Base-by-base conservation (phyloP, 2,888 invertebrate species). In the Torymus tubicola region DNA sequence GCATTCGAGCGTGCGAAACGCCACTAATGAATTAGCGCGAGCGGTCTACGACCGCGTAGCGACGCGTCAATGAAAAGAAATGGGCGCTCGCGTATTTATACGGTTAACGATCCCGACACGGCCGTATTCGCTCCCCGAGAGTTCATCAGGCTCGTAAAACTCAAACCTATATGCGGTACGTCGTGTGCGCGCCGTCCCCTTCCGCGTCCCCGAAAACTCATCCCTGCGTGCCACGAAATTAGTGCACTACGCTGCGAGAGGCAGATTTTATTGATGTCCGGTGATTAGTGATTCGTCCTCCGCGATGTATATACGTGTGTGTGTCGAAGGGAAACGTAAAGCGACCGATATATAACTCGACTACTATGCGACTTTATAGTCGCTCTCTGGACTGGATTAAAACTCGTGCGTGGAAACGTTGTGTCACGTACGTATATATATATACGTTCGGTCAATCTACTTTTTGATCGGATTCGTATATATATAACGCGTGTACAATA, bases 251-350 rank as follows among this genome's bases (percentile, higher is more conserved):
- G 76, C 31, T 8, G 16, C 61, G 61, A 24, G 57, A 71, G 74
- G 52, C 77, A 72, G 81, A 82, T 84, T 83, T 81, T 81, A 83
- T 84, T 78, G 84, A 83, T 72, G 83, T 81, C 52, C 68, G 82
- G 83, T 85, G 83, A 85, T 85, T 84, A 85, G 83, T 73, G 83
- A 84, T 85, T 84, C 82, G 83, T 81, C 79, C 81, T 83, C 18
- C n/a, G 58, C 42, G 18, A 31, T 21, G 10, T 16, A 31, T 55
- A 24, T n/a, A 14, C 57, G 31, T 16, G 18, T 53, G 14, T 63
- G 16, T 24, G 24, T 13, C 2, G 61, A 63, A 12, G 11, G 14
- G 24, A n/a, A 65, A 8, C 64, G 42, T 8, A 31, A 31, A n/a
- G 64, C 18, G 18, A 50, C 10, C 52, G 3, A 21, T 50, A 55